These are phyloP conservation scores for Hippocampus zosterae DNA, from an alignment of 2,113 vertebrate species.

Conservation along the genomic window DNA sequence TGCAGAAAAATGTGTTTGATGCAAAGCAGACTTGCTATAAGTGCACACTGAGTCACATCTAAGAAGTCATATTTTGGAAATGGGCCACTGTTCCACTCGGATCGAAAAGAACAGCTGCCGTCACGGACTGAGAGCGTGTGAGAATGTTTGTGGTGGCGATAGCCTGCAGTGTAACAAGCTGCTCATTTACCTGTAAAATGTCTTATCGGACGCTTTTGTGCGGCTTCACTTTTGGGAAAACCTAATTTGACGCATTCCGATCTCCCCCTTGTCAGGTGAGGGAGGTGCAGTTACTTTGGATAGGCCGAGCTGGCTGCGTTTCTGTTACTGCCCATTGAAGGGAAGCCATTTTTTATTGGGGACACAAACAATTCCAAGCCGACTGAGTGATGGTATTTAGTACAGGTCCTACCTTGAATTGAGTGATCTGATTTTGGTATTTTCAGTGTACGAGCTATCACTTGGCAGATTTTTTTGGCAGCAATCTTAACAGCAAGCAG, in stretches of 20 bases:
- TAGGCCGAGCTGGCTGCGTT: not conserved
- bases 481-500: too few relatives aligned
- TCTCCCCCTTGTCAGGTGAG: not conserved
- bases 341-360: not conserved
- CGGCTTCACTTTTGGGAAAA: constrained; percentile 17
- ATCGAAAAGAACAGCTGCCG: not conserved
- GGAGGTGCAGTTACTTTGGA: not conserved
- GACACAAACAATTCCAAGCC: not conserved
- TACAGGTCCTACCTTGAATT: too few relatives aligned
- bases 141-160: constrained; percentile 6
- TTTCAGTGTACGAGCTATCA: not conserved
- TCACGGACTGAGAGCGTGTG: constrained; percentile 7
- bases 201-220: constrained; percentile 3
- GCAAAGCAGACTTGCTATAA: not conserved
- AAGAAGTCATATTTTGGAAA: not conserved
- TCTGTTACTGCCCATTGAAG: not conserved
- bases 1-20: constrained; percentile 21
- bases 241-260: constrained; percentile 21
- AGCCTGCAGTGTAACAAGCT: constrained; percentile 39
- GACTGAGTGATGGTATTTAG: not conserved
- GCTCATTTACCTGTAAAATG: constrained; percentile 45
- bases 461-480: not conserved
- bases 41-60: not conserved
- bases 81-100: not conserved
- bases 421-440: too few relatives aligned